Conservation (phyloP, 2,888 invertebrate genomes). For the Oligia fasciuncula region DNA sequence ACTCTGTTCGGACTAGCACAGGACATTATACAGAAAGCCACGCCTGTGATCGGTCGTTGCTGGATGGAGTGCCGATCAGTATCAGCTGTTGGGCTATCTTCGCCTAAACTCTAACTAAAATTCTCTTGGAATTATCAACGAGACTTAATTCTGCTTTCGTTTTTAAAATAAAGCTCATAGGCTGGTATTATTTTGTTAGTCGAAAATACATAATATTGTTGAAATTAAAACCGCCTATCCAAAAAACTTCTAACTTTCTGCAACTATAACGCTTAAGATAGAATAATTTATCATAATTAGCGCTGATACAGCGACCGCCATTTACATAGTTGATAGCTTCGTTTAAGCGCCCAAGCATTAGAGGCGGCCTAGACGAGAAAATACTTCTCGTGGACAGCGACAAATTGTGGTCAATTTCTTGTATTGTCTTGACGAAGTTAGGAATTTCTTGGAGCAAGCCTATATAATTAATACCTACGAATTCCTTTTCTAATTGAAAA, state of each 20-base stretch:
- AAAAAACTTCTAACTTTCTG: slow-evolving; percentile 16
- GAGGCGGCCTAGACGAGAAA: slow-evolving; percentile 39
- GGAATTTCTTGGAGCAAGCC: slow-evolving; percentile 17
- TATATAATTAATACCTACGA: neutral
- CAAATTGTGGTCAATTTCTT: slow-evolving; percentile 48
- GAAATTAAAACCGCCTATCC: neutral
- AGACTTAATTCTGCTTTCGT: neutral
- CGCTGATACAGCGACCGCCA: slow-evolving; percentile 47
- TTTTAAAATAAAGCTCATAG: neutral
- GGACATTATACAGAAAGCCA: neutral
- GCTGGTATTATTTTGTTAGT: neutral
- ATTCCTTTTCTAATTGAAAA: slow-evolving; percentile 12
- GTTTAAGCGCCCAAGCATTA: slow-evolving; percentile 52
- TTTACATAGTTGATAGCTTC: slow-evolving; percentile 61
- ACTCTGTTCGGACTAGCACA: neutral
- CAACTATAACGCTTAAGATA: slow-evolving; percentile 26
- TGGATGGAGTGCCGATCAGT: neutral
- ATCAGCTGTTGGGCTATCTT: neutral
- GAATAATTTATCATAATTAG: slow-evolving; percentile 64
- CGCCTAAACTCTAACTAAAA: neutral
- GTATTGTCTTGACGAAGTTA: slow-evolving; percentile 27
- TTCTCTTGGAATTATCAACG: neutral
- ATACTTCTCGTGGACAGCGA: slow-evolving; percentile 42
- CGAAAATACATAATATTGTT: neutral
- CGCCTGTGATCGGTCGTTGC: neutral